phyloP scores from a whole-genome alignment of 1,140 invertebrate genomes.

The Drosophila asahinai region DNA sequence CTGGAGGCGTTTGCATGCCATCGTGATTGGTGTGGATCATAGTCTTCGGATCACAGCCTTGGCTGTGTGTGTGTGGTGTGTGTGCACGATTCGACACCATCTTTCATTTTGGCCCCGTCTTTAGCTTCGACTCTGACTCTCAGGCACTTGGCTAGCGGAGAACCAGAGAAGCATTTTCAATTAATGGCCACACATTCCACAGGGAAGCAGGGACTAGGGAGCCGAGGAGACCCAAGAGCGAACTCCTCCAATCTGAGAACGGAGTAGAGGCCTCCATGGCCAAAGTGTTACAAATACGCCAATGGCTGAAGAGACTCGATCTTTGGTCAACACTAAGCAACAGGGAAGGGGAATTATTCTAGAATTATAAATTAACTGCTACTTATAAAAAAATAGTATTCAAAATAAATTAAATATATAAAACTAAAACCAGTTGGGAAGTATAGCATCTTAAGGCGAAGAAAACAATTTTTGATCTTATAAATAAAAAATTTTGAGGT shows the following conservation, averaged over 20 bases:
- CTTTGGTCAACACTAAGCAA: constrained; percentile 14
- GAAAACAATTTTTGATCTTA: background rate
- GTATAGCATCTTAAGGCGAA: background rate
- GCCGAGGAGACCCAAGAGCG: background rate
- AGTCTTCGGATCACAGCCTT: constrained; percentile 13
- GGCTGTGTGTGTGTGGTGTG: constrained; percentile 23
- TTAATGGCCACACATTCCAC: constrained; percentile 82
- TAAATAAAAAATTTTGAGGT: background rate
- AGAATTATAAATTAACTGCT: background rate
- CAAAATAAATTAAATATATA: background rate
- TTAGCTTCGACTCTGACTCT: constrained; percentile 9
- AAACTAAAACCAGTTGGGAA: background rate
- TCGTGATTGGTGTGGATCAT: constrained; percentile 74
- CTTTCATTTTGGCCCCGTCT: constrained; percentile 68
- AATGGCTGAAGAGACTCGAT: constrained; percentile 51
- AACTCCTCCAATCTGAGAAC: constrained; percentile 25
- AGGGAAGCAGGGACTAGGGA: background rate
- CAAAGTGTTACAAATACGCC: constrained; percentile 67
- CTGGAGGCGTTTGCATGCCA: constrained; percentile 76
- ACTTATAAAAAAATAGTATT: background rate
- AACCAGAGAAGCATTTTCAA: constrained; percentile 71
- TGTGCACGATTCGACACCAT: constrained; percentile 80
- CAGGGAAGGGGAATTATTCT: background rate
- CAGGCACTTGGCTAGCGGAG: constrained; percentile 50
- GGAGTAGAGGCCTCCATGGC: background rate